These are phyloP conservation scores for Chamaedrilus cognettii DNA, from an alignment of 2,888 invertebrate genomes.

Conservation along the genomic window DNA sequence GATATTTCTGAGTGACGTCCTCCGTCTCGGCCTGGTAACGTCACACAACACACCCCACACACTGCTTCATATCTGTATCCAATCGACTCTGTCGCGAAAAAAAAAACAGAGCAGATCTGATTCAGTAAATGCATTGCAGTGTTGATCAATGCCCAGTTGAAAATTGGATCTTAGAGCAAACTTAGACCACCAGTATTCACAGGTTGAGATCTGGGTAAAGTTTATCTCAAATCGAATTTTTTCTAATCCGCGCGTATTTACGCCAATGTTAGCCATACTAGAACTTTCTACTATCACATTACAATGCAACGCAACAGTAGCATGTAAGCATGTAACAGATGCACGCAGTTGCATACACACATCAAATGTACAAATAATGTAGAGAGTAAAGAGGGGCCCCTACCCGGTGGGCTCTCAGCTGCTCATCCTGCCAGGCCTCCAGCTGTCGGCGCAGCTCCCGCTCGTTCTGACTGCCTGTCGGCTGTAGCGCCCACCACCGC, in stretches of 20 bases:
- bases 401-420: conserved; percentile 25
- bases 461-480: conserved; percentile 33
- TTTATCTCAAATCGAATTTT: too few species aligned
- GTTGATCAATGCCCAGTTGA: too few species aligned
- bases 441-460: conserved; percentile 27
- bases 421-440: conserved; percentile 29
- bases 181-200: too few species aligned
- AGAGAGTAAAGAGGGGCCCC: not conserved
- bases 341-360: not conserved
- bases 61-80: not conserved
- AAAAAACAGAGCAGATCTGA: not conserved
- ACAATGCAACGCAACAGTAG: too few species aligned
- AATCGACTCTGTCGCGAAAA: too few species aligned
- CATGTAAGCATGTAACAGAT: too few species aligned
- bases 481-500: not conserved
- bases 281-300: too few species aligned
- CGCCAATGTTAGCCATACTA: too few species aligned
- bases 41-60: conserved; percentile 3
- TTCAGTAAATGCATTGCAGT: too few species aligned
- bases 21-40: not conserved
- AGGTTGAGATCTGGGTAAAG: too few species aligned
- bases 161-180: too few species aligned
- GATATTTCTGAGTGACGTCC: not conserved
- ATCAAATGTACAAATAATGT: not conserved
- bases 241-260: too few species aligned